Evolutionary conservation across 2,888 invertebrate genomes (phyloP), one percentile per base, ranked within the genome.

Genomic region (Hedychridium roseum): DNA sequence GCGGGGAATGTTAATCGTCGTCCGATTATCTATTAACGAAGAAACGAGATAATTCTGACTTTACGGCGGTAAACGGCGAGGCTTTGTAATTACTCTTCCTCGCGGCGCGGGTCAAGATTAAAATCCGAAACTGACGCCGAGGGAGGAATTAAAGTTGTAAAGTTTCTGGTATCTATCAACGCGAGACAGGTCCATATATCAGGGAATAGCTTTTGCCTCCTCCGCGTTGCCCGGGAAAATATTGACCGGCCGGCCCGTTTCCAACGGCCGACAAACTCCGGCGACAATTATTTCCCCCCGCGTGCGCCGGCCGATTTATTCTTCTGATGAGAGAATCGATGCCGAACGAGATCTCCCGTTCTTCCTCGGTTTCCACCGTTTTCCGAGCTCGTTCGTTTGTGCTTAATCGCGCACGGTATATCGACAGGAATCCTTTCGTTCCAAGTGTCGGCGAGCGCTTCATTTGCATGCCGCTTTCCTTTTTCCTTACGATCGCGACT

Each of bases 91-190:
- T 31, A 31, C 14, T 31, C 16, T 31, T 31, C 31, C 12, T 14
- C 14, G 36, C 30, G 37, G 23, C 49, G 41, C 44, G 26, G 56
- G 43, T 44, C 52, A 55, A 60, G 64, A 70, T 70, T 65, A 67
- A 68, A 70, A 66, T 56, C 57, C 51, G 64, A 65, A 66, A 64
- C 64, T 60, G 57, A 60, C 60, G 62, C 46, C 45, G 54, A 56
- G 64, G 61, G 63, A 64, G 64, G 64, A 68, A 70, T 70, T 57
- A 64, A 66, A 70, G 64, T 63, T 63, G 61, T 69, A 69, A 71
- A 69, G 66, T 70, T 66, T 64, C 61, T 48, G 62, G 61, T 72
- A 74, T 73, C 66, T 70, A 68, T 74, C 69, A 71, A 66, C 60
- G 64, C 52, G 57, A 60, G 62, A 65, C 64, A 58, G 62, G 60